These are phyloP conservation scores for pig (Sus scrofa) DNA, from an alignment of 2,113 vertebrate genomes.

Conservation along the genomic window DNA sequence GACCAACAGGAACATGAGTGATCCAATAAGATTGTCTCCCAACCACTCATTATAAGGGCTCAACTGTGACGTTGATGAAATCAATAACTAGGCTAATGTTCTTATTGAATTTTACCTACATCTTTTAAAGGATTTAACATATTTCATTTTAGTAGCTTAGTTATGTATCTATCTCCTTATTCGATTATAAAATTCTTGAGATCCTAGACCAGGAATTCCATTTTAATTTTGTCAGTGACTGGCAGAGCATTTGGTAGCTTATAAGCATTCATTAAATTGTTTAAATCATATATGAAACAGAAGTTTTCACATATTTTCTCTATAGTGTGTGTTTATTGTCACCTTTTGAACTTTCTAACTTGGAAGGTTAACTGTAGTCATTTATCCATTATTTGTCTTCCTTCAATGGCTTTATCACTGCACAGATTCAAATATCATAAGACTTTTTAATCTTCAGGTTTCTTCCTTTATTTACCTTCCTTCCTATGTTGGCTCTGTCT, in stretches of 20 bases:
- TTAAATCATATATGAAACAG: neutral
- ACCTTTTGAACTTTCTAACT: neutral
- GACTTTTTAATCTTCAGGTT: constrained; percentile 72
- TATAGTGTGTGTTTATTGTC: neutral
- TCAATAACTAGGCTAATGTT: neutral
- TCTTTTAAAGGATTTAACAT: neutral
- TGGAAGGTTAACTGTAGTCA: neutral
- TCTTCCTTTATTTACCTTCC: constrained; percentile 79
- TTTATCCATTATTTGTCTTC: constrained; percentile 80
- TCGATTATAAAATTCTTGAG: neutral
- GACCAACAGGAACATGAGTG: neutral
- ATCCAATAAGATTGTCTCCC: neutral
- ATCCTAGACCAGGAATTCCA: neutral
- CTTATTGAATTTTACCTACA: neutral
- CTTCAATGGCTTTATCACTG: constrained; percentile 70
- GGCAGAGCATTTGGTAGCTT: neutral
- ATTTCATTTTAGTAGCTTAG: neutral
- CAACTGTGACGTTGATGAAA: neutral
- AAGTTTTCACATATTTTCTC: neutral
- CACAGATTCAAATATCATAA: constrained; percentile 78
- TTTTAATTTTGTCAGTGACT: neutral
- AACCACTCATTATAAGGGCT: neutral
- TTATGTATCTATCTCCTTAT: neutral
- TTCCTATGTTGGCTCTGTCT: constrained; percentile 64
- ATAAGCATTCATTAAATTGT: neutral